phyloP scores from a whole-genome alignment of 1,140 invertebrate genomes.

The Scaptomyza montana region DNA sequence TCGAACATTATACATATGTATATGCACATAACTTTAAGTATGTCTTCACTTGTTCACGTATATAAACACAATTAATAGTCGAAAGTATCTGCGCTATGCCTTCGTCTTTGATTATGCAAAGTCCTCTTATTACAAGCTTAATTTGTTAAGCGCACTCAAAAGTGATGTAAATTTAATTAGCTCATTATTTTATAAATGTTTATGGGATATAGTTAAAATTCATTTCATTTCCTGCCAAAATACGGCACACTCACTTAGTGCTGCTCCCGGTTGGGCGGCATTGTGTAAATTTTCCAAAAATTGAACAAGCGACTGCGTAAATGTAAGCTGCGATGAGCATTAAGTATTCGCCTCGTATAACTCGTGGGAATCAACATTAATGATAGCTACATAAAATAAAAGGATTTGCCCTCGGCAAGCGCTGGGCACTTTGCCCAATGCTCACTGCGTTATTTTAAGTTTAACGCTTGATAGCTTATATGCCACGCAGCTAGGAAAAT shows the following conservation, averaged over 20 bases:
- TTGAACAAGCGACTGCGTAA: conserved; percentile 3
- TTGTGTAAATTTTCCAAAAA: conserved; percentile 18
- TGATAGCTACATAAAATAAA: conserved; percentile 23
- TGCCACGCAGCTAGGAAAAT: background rate
- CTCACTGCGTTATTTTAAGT: conserved; percentile 26
- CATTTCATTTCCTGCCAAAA: conserved; percentile 33
- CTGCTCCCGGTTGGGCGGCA: no score
- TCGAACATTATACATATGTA: background rate
- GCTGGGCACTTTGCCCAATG: conserved; percentile 1
- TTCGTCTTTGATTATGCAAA: conserved; percentile 48
- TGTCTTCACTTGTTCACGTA: no score
- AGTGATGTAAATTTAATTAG: conserved; percentile 63
- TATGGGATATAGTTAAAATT: conserved; percentile 49
- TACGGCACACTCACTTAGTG: conserved; percentile 43
- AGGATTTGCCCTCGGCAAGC: conserved; percentile 11
- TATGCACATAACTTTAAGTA: no score
- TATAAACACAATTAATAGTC: background rate
- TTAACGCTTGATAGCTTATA: conserved; percentile 20
- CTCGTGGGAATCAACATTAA: conserved; percentile 14
- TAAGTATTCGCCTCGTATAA: conserved; percentile 40
- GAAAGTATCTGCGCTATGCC: conserved; percentile 5
- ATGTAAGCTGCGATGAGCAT: conserved; percentile 17
- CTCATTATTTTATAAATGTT: conserved; percentile 56
- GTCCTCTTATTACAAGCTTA: conserved; percentile 50
- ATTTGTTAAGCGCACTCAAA: conserved; percentile 46